Evolutionary conservation across 1,140 invertebrate species (phyloP), one percentile per base, ranked within the genome.

Genomic region (Odontomachus brunneus): DNA sequence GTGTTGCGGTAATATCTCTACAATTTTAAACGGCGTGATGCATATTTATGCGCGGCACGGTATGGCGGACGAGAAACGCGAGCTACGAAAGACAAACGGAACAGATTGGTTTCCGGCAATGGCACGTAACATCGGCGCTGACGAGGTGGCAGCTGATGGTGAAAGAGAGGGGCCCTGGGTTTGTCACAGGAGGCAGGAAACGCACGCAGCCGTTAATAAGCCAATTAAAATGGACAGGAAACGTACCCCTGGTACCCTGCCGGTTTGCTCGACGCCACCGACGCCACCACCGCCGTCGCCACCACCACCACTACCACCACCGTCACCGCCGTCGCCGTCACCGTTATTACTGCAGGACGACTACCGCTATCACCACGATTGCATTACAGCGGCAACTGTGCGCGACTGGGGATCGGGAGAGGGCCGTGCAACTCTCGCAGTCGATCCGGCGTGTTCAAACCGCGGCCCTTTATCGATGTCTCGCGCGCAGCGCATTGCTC

Each of bases 41-140:
- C 88, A 91, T 90, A 89, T 91, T 91, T 91, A 91, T 90, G 85
- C 38, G 63, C n/a, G n/a, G n/a, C n/a, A n/a, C n/a, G n/a, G n/a
- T n/a, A n/a, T n/a, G n/a, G n/a, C n/a, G 14, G 19, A 55, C 76
- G 29, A 44, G 73, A 48, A 17, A 4, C n/a, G 83, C 24, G 53
- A 75, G 73, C 57, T 75, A 82, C 66, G 83, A 85, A 89, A 92
- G 86, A 91, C 89, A 90, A 91, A 91, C 81, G 89, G 84, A 91
- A 91, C 91, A 91, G 91, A 91, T 92, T 91, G 91, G 88, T 91
- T 91, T 91, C 90, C 91, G 89, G 87, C 83, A 72, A 80, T 29
- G 57, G 44, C 76, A 55, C 72, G 65, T 76, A 66, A 44, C 38
- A 55, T 33, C 71, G 51, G 73, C 53, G 83, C 49, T 59, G 84